Base-by-base conservation (phyloP, 2,888 invertebrate genomes). In the Chrysina gloriosa region DNA sequence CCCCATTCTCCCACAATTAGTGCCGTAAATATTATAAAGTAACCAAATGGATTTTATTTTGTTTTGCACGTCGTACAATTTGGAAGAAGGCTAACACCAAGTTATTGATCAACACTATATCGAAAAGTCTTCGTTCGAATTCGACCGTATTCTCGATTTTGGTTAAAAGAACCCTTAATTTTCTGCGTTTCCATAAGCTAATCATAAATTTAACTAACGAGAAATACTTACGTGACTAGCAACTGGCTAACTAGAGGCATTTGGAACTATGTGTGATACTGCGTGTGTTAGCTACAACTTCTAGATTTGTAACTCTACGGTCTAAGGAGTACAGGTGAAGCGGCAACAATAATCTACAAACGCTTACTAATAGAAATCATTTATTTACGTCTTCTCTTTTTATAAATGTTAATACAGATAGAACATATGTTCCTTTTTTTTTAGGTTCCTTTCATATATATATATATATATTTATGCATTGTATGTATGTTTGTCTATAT, bases 361-460 rank as follows among this genome's bases (percentile, higher is more conserved):
- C 42, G 27, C n/a, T 58, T 67, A 50, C 67, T 67, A 67, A 50
- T 67, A 63, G 61, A 63, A 67, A 48, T 67, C 48, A 50, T 67
- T 67, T 66, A 47, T 66, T 66, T 36, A 58, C 31, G 52, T 31
- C 29, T 29, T 52, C 21, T 50, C 47, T 31, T 69, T 56, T 69
- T 65, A 70, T 71, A 69, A 70, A 70, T 72, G 68, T 70, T 69
- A 70, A 70, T 72, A 71, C 71, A 71, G 64, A 63, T 58, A 69
- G 61, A 61, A 70, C 54, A 70, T 54, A 47, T 61, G 19, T 21
- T 27, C 45, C 16, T 56, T 21, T 14, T 6, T n/a, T n/a, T n/a
- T n/a, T n/a, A n/a, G n/a, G n/a, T n/a, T n/a, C n/a, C n/a, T n/a
- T n/a, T n/a, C n/a, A n/a, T n/a, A n/a, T 14, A 14, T 39, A 39